These are phyloP conservation scores for Drosophila seclusa DNA, from an alignment of 2,888 invertebrate species.

Conservation along the genomic window DNA sequence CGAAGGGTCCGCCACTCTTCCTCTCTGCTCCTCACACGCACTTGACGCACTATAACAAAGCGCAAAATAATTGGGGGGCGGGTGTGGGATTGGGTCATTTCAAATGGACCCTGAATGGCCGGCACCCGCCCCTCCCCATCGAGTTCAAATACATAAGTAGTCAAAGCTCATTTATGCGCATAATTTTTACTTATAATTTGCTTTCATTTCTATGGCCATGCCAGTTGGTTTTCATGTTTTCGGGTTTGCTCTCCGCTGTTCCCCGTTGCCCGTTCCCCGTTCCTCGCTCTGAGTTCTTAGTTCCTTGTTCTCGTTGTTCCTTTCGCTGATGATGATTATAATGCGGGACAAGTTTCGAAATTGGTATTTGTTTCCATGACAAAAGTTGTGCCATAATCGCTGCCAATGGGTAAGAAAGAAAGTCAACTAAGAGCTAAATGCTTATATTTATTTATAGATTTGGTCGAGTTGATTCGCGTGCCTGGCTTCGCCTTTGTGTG, in stretches of 20 bases:
- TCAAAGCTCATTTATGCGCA: constrained; percentile 74
- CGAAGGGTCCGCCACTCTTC: constrained; percentile 1
- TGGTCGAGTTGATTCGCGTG: constrained; percentile 27
- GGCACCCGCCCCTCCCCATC: not conserved
- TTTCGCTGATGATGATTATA: constrained; percentile 50
- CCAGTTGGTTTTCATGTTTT: constrained; percentile 7
- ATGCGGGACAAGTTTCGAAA: constrained; percentile 43
- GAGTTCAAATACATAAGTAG: constrained; percentile 60
- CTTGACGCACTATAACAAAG: constrained; percentile 41
- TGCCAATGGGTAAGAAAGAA: constrained; percentile 26
- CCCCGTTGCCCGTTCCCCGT: not conserved
- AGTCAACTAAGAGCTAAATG: constrained; percentile 44
- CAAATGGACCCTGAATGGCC: constrained; percentile 33
- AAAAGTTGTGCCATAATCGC: constrained; percentile 65
- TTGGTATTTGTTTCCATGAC: constrained; percentile 62
- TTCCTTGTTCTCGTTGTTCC: constrained; percentile 14
- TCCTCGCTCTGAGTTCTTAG: constrained; percentile 2
- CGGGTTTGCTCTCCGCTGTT: constrained; percentile 19
- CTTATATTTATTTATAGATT: constrained; percentile 60
- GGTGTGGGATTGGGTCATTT: constrained; percentile 20
- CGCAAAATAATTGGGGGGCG: constrained; percentile 55
- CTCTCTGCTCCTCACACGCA: constrained; percentile 19
- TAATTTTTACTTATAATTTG: constrained; percentile 69
- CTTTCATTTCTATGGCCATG: constrained; percentile 37
- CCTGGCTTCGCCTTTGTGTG: not conserved